Conservation (phyloP, 2,888 invertebrate genomes). For the Stenodera caucasica region DNA sequence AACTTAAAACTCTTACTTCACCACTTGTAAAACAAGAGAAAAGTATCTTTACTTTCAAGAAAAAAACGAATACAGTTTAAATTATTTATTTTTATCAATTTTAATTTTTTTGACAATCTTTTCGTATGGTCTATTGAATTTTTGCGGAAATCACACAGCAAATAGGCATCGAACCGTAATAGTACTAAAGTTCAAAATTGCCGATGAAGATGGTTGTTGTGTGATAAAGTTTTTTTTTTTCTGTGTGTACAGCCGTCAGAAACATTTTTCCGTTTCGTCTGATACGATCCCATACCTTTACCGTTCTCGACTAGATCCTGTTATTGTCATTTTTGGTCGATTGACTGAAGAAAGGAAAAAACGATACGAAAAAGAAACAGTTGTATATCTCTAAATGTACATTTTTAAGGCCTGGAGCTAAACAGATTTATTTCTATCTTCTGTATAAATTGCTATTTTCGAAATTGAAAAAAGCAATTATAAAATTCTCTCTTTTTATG, state of each 20-base stretch:
- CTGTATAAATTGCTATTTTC: too few relatives aligned
- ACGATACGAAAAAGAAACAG: too few relatives aligned
- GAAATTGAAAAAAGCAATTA: too few relatives aligned
- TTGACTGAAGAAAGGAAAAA: neutral
- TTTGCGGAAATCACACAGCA: constrained; percentile 38
- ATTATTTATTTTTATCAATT: too few relatives aligned
- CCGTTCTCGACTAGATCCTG: constrained; percentile 22
- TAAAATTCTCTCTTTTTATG: neutral
- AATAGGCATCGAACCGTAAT: constrained; percentile 38
- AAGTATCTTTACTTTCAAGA: too few relatives aligned
- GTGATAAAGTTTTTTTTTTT: constrained; percentile 27
- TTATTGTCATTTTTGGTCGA: constrained; percentile 31
- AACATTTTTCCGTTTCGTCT: constrained; percentile 42
- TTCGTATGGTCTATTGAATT: too few relatives aligned
- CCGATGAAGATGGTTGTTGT: constrained; percentile 8
- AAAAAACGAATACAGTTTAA: too few relatives aligned
- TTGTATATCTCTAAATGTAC: neutral
- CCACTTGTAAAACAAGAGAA: neutral
- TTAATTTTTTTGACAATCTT: too few relatives aligned
- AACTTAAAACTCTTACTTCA: neutral
- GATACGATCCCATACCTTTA: constrained; percentile 30
- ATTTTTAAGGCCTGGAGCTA: neutral
- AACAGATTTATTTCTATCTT: too few relatives aligned
- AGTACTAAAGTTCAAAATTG: neutral
- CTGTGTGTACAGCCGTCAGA: constrained; percentile 32